Percentiles rank a stretch among this genome's conserved stretches.
phyloP scores from a whole-genome alignment of 2,888 invertebrate species.

The Nomada flava region DNA sequence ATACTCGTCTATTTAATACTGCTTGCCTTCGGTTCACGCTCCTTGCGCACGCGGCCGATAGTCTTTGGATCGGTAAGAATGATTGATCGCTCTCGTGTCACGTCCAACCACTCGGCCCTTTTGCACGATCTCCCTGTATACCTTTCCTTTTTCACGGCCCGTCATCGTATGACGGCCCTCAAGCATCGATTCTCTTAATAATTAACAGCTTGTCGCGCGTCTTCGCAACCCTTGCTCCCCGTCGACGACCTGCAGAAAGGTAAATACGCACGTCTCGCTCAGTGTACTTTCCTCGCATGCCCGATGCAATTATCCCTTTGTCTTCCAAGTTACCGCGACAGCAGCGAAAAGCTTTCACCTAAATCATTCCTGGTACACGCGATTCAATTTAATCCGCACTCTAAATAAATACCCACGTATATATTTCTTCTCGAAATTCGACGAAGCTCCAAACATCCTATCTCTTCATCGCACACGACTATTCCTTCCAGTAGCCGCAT shows the following conservation, averaged over 20 bases:
- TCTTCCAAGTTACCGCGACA: too few relatives aligned
- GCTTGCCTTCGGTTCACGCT: constrained; percentile 47
- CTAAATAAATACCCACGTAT: neutral
- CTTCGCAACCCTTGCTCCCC: constrained; percentile 23
- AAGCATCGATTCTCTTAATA: constrained; percentile 67
- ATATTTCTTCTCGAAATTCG: neutral
- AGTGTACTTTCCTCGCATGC: too few relatives aligned
- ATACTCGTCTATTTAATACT: constrained; percentile 39
- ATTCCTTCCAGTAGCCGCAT: constrained; percentile 64
- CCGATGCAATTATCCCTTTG: too few relatives aligned
- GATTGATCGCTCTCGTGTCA: constrained; percentile 69
- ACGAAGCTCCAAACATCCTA: neutral
- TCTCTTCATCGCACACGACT: neutral
- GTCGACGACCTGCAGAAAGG: constrained; percentile 24
- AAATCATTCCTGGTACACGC: too few relatives aligned
- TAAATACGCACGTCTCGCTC: constrained; percentile 41
- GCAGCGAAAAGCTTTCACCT: too few relatives aligned
- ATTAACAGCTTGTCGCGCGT: constrained; percentile 64
- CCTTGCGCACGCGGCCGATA: constrained; percentile 25
- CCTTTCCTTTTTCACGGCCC: constrained; percentile 59
- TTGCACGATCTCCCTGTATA: constrained; percentile 58
- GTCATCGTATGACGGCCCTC: constrained; percentile 41
- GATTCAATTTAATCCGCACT: too few relatives aligned
- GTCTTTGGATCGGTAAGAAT: constrained; percentile 63
- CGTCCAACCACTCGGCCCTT: constrained; percentile 62